Conservation (phyloP, 1,140 invertebrate species). For the Camponotus floridanus region DNA sequence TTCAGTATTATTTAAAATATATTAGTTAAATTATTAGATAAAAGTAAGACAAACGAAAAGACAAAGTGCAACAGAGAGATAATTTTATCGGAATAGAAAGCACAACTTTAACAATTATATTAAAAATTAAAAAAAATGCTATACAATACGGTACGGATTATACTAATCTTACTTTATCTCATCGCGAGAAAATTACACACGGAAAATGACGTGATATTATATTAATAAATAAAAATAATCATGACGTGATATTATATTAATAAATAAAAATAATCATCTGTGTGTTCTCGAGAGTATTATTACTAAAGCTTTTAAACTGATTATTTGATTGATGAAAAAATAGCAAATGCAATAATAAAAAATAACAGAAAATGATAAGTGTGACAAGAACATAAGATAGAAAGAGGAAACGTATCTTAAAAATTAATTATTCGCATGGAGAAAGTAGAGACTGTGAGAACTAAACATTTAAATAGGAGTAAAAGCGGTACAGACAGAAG, state of each 20-base stretch:
- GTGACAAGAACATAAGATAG: background rate
- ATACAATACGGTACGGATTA: constrained; percentile 1
- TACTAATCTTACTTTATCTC: constrained; percentile 32
- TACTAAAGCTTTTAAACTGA: background rate
- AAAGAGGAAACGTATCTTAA: too few species aligned
- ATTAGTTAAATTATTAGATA: background rate
- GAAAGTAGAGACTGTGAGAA: background rate
- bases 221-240: constrained; percentile 39
- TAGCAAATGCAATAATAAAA: background rate
- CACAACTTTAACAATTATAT: background rate
- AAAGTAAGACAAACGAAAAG: background rate
- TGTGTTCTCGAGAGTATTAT: background rate
- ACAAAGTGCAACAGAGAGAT: background rate
- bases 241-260: constrained; percentile 10
- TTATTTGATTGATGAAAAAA: background rate
- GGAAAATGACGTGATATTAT: background rate
- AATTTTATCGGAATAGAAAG: constrained; percentile 6
- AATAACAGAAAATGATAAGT: too few species aligned
- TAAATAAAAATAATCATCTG: constrained; percentile 31
- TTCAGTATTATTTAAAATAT: background rate
- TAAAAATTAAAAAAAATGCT: constrained; percentile 4
- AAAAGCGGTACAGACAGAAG: background rate
- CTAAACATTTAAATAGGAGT: constrained; percentile 6
- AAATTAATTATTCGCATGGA: background rate
- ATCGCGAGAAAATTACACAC: background rate